Percentiles rank a stretch among this genome's conserved stretches.
These are phyloP conservation scores for Ascidia mentula DNA, from an alignment of 23 tunicate genomes.

Conservation along the genomic window DNA sequence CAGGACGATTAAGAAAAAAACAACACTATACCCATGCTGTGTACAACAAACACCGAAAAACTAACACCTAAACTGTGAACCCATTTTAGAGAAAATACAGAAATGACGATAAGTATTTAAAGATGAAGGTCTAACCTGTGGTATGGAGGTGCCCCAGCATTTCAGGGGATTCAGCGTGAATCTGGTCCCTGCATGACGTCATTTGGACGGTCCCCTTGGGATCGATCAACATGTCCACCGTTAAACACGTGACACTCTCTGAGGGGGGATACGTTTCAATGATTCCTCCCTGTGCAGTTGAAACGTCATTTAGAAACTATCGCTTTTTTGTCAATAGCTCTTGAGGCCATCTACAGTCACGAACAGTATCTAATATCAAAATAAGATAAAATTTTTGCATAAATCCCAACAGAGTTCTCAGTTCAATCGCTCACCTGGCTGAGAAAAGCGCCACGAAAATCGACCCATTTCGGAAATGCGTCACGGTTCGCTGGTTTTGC, in stretches of 20 bases:
- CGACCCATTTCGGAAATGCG: slow-evolving; percentile 66
- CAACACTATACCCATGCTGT: too few relatives aligned
- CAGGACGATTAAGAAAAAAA: too few relatives aligned
- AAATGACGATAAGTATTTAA: too few relatives aligned
- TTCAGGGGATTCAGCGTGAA: slow-evolving; percentile 71
- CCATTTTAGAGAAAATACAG: too few relatives aligned
- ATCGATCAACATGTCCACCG: slow-evolving; percentile 87
- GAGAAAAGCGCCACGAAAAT: slow-evolving; percentile 70
- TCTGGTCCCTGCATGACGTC: slow-evolving; percentile 94
- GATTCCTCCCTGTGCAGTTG: slow-evolving; percentile 73
- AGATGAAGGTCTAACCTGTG: slow-evolving; percentile 64
- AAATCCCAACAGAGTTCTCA: too few relatives aligned
- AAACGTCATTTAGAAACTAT: too few relatives aligned
- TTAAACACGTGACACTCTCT: slow-evolving; percentile 70
- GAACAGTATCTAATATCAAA: too few relatives aligned
- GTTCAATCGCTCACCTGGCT: slow-evolving; percentile 87
- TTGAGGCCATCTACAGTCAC: too few relatives aligned
- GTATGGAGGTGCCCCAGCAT: slow-evolving; percentile 75
- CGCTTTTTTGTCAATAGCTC: too few relatives aligned
- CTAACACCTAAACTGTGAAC: too few relatives aligned
- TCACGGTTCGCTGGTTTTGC: slow-evolving; percentile 52
- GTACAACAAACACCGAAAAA: too few relatives aligned
- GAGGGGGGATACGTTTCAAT: slow-evolving; percentile 91
- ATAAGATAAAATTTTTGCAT: too few relatives aligned
- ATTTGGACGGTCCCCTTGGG: slow-evolving; percentile 73